A percentile compares a stretch with the other conserved stretches of the same genome.
Conservation (phyloP, 2,113 vertebrate genomes). For the Gymnocephalus cernua region DNA sequence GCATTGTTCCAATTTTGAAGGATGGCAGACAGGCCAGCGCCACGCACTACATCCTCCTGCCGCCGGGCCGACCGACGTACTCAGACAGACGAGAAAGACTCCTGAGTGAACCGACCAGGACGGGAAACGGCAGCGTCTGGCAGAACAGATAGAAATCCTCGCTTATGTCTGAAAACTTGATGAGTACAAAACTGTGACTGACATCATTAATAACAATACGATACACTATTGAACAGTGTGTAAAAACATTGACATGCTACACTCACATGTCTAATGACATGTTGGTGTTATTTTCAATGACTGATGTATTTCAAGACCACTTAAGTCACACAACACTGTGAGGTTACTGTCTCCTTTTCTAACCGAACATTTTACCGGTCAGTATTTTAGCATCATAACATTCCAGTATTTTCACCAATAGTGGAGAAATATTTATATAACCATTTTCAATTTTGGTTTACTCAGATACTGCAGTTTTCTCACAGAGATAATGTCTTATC, state of each 20-base stretch:
- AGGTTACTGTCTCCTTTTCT: conserved; percentile 33
- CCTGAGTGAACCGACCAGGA: conserved; percentile 84
- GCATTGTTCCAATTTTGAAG: conserved; percentile 96
- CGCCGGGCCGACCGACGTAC: conserved; percentile 88
- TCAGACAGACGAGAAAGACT: conserved; percentile 88
- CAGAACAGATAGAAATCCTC: conserved; percentile 61
- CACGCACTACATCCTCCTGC: conserved; percentile 96
- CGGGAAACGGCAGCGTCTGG: conserved; percentile 46
- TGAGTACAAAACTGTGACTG: conserved; percentile 4
- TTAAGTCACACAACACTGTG: conserved; percentile 17
- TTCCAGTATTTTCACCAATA: conserved; percentile 55
- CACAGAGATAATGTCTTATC: conserved; percentile 22
- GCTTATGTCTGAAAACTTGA: conserved; percentile 16
- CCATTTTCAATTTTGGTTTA: background rate
- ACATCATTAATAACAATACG: conserved; percentile 12
- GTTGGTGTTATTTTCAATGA: conserved; percentile 20
- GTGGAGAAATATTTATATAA: conserved; percentile 36
- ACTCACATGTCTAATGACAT: conserved; percentile 18
- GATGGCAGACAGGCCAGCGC: conserved; percentile 94
- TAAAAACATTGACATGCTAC: conserved; percentile 20
- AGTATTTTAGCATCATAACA: conserved; percentile 65
- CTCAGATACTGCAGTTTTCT: conserved; percentile 14
- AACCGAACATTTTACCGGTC: conserved; percentile 62
- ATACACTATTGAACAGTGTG: conserved; percentile 1
- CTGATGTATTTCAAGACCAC: conserved; percentile 21